These are phyloP conservation scores for Drymonia ruficornis DNA, from an alignment of 2,888 invertebrate genomes.

Conservation along the genomic window DNA sequence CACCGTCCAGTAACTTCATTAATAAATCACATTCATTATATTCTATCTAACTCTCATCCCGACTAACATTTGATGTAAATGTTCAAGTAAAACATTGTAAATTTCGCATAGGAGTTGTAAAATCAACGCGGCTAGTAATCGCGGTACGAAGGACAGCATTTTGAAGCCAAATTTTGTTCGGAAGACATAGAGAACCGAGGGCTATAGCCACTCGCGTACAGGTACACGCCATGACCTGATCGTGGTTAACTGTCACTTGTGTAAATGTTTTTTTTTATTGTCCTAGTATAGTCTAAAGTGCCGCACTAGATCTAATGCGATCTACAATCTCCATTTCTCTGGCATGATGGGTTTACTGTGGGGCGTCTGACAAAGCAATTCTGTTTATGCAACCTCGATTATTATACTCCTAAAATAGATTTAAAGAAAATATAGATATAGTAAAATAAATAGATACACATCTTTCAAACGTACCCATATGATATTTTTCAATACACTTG, in stretches of 20 bases:
- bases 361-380: constrained; percentile 44
- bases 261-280: constrained; percentile 75
- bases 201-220: constrained; percentile 42
- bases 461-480: constrained; percentile 33
- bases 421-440: constrained; percentile 41
- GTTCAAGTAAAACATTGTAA: constrained; percentile 44
- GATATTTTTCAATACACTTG: constrained; percentile 39
- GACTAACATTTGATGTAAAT: constrained; percentile 45
- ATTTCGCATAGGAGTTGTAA: constrained; percentile 44
- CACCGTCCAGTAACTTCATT: constrained; percentile 49
- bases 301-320: constrained; percentile 64
- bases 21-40: constrained; percentile 61
- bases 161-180: constrained; percentile 65
- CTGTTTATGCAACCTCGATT: constrained; percentile 21
- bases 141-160: constrained; percentile 44
- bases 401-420: constrained; percentile 26
- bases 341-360: constrained; percentile 31
- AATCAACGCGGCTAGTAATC: constrained; percentile 36
- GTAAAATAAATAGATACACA: constrained; percentile 28
- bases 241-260: constrained; percentile 47
- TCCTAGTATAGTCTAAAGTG: constrained; percentile 81
- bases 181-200: constrained; percentile 65
- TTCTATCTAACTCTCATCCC: constrained; percentile 53
- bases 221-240: constrained; percentile 36
- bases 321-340: constrained; percentile 37